Evolutionary conservation across 1,140 invertebrate genomes (phyloP), one percentile per base, ranked within the genome.

Genomic region (Lordiphosa mommai): DNA sequence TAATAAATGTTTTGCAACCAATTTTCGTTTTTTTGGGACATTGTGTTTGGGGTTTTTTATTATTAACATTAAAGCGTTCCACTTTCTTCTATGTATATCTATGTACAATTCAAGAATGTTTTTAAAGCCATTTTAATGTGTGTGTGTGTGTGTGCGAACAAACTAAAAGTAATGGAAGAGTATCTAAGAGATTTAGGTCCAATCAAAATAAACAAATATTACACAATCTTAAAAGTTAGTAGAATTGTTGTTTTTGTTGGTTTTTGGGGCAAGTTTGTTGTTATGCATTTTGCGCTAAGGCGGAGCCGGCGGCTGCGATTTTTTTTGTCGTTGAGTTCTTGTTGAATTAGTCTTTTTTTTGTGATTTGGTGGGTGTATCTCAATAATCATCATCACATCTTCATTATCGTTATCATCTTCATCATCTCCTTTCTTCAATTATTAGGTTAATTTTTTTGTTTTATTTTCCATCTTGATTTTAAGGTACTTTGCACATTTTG

Each of bases 401-500:
- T 65, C 38, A 41, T 68, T 46, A 29, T 67, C 9, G 27, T 43
- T 56, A 36, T 56, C 23, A 51, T 50, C 30, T 57, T 63, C 12
- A 63, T 60, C 40, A 23, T 27, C 37, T 47, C 10, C n/a, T 33
- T 32, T 56, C 23, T 67, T 48, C 20, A 37, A 61, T 53, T 33
- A 53, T 40, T 53, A 48, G 38, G 41, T 38, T 46, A 49, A 12
- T 44, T 36, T 17, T n/a, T 33, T 57, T 17, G 7, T 74, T 53
- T 68, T 63, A 58, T 73, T 50, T 57, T 70, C 30, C 53, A 36
- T n/a, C 36, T 69, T 53, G 48, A 44, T 72, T 73, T 82, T 80
- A 80, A 80, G 76, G 76, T 80, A 80, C 77, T 53, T 82, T 84
- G 77, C 77, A 84, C 77, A 82, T 82, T 68, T 77, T 82, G 77